These are phyloP conservation scores for Elegia similella DNA, from an alignment of 2,888 invertebrate species.

Conservation along the genomic window DNA sequence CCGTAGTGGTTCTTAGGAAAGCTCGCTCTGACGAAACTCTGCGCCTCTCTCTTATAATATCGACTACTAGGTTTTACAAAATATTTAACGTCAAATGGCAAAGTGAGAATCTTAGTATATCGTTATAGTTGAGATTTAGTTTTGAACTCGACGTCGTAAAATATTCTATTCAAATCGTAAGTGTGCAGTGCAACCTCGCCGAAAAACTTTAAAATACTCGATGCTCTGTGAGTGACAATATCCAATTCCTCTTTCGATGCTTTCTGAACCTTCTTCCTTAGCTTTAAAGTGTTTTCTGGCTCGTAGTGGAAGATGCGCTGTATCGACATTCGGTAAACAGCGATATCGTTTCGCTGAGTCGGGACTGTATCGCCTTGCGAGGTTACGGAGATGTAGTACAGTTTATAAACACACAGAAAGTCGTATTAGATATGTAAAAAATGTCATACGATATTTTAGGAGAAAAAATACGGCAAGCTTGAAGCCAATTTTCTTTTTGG, in stretches of 20 bases:
- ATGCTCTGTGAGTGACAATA: constrained; percentile 1
- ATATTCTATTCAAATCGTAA: neutral
- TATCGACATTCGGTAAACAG: constrained; percentile 11
- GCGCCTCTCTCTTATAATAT: too few relatives aligned
- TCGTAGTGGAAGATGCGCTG: neutral
- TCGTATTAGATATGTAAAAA: neutral
- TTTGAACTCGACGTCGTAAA: neutral
- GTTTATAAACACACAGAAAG: neutral
- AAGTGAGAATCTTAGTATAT: too few relatives aligned
- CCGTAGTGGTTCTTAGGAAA: too few relatives aligned
- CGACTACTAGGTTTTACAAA: too few relatives aligned
- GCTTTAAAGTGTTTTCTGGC: neutral
- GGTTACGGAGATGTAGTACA: neutral
- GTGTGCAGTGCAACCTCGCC: neutral
- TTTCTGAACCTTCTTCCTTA: neutral
- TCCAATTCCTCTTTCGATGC: neutral
- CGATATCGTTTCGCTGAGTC: constrained; percentile 12
- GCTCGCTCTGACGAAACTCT: too few relatives aligned
- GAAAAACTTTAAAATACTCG: constrained; percentile 10
- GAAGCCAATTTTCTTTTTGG: too few relatives aligned
- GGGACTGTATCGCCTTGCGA: constrained; percentile 7
- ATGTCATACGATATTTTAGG: too few relatives aligned
- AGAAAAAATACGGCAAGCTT: too few relatives aligned
- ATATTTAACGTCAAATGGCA: too few relatives aligned
- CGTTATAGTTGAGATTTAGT: too few relatives aligned